Evolutionary conservation across 2,797 vertebrate species (phyloP).

Genomic region (Salmo trutta): DNA sequence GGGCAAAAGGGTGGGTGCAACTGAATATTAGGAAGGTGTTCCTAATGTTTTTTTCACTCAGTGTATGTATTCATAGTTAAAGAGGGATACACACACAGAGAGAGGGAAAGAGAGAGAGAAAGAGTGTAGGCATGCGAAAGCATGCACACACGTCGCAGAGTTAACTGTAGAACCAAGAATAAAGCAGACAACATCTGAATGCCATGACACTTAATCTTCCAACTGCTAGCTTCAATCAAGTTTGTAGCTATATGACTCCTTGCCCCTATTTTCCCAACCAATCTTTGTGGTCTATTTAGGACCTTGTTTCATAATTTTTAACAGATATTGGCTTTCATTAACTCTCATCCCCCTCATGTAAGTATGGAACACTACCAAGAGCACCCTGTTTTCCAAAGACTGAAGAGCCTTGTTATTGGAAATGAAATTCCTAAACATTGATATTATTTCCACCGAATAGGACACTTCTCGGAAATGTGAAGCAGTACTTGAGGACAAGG

Average conservation of each 20-base stretch:
- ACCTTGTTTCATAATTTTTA: not conserved
- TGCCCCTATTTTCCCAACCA: slow-evolving; percentile 3
- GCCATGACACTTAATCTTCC: not conserved
- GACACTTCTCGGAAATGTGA: slow-evolving; percentile 76
- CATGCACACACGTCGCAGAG: too few relatives aligned
- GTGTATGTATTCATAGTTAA: too few relatives aligned
- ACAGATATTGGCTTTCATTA: slow-evolving; percentile 19
- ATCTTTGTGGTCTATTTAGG: not conserved
- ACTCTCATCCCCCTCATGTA: slow-evolving; percentile 5
- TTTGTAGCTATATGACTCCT: not conserved
- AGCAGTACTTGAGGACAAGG: slow-evolving; percentile 83
- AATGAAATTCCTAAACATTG: slow-evolving; percentile 80
- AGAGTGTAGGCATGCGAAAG: too few relatives aligned
- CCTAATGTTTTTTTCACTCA: too few relatives aligned
- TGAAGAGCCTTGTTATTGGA: slow-evolving; percentile 78
- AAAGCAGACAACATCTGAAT: not conserved
- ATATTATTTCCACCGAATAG: slow-evolving; percentile 77
- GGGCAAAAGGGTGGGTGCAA: too few relatives aligned
- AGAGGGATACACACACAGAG: not conserved
- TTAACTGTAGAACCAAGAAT: too few relatives aligned
- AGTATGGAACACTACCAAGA: slow-evolving; percentile 28
- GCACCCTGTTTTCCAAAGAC: slow-evolving; percentile 68
- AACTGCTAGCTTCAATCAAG: not conserved
- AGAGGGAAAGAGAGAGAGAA: not conserved
- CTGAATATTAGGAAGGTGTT: too few relatives aligned